Evolutionary conservation across 2,888 invertebrate genomes (phyloP), one percentile per base, ranked within the genome.

Genomic region (Habrosyne pyritoides): DNA sequence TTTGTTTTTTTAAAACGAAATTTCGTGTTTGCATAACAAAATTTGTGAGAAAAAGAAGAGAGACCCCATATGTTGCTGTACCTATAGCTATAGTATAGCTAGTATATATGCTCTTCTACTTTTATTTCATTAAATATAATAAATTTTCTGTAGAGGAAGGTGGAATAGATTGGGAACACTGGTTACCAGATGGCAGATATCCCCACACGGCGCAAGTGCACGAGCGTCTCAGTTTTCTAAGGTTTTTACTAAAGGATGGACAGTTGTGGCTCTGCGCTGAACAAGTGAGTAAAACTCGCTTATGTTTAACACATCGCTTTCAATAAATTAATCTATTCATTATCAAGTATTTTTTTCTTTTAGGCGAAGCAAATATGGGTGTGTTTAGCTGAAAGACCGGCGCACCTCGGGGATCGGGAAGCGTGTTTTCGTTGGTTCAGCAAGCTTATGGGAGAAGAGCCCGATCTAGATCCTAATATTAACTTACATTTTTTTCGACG

Each of bases 371-470:
- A 98, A 92, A 98, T 99, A 73, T 99, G 99, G 99, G 96, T 97
- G 74, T 98, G 98, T 86, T 93, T 99, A 59, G 98, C 99, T 2
- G 98, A 98, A 83, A 96, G 96, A 78, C 98, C 98, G 10, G 97
- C 98, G 10, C 98, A 98, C 84, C 94, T 96, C 12, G 95, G 96
- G 1, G 99, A 99, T 86, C 94, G 99, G 42, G 99, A 99, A 86
- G 98, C 98, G 30, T 99, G 99, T 87, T 99, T 99, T 90, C 97
- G 98, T 75, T 99, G 99, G 99, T 99, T 99, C 91, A 98, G 98
- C 42, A 99, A 99, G 89, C 90, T 98, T 36, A 98, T 98, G 98
- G 97, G 97, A 18, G 99, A 99, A 71, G 99, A 99, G 81, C 98
- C 99, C 0, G 99, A 99, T 86, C 91, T 99, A 54, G 99, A 99